phyloP scores from a whole-genome alignment of 1,140 invertebrate species.

The Acromyrmex heyeri region DNA sequence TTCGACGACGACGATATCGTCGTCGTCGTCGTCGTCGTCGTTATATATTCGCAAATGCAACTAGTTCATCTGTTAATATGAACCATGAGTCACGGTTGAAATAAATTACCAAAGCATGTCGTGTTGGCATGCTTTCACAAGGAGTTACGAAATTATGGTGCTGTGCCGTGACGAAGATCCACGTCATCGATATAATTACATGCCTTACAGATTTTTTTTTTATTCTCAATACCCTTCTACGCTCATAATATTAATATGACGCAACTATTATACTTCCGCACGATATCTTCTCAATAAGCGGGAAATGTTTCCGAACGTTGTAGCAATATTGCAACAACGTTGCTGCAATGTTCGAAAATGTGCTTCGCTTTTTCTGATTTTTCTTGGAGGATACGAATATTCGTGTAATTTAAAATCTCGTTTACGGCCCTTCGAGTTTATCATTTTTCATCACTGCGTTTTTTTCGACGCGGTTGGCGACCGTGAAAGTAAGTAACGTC shows the following conservation, averaged over 20 bases:
- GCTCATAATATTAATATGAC: neutral
- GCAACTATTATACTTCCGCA: neutral
- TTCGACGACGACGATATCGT: constrained; percentile 55
- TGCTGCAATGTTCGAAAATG: too few relatives aligned
- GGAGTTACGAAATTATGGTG: constrained; percentile 80
- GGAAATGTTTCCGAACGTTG: too few relatives aligned
- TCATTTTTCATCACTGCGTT: neutral
- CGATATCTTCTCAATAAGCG: neutral
- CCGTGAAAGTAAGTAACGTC: constrained; percentile 9
- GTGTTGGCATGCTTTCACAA: constrained; percentile 63
- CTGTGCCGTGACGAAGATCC: constrained; percentile 19
- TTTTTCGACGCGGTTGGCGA: neutral
- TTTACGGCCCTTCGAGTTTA: neutral
- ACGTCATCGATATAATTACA: constrained; percentile 47
- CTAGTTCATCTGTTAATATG: constrained; percentile 79
- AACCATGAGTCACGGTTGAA: constrained; percentile 80
- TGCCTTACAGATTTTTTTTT: constrained; percentile 21
- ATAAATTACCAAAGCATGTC: constrained; percentile 76
- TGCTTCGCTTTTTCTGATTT: neutral
- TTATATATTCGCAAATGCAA: constrained; percentile 50
- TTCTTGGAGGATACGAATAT: neutral
- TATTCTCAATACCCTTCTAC: neutral
- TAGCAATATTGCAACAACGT: too few relatives aligned
- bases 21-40: constrained; percentile 28
- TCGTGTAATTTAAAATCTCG: neutral